Conservation (phyloP, 2,113 vertebrate species). For the Crotalus horridus region DNA sequence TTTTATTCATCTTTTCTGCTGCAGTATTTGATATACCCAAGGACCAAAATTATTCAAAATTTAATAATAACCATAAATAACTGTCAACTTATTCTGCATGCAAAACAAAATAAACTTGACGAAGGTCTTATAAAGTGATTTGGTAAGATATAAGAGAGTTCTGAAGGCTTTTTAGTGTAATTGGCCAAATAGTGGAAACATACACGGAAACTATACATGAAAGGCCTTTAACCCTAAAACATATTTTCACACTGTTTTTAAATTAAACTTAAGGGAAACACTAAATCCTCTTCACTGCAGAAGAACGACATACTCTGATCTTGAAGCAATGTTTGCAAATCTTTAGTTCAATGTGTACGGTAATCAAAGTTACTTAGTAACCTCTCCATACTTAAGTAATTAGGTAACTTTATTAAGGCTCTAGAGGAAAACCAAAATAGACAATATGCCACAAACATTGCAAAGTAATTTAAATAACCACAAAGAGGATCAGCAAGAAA, state of each 20-base stretch:
- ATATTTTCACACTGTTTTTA: background rate
- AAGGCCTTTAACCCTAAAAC: background rate
- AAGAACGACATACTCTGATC: accelerated
- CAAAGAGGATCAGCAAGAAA: background rate
- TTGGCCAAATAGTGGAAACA: background rate
- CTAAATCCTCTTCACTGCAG: background rate
- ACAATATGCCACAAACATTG: background rate
- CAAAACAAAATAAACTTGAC: background rate
- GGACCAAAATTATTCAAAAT: background rate
- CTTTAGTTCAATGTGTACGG: accelerated
- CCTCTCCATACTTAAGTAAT: background rate
- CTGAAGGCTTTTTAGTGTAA: background rate
- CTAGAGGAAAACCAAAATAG: background rate
- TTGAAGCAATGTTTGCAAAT: background rate
- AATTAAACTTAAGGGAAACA: background rate
- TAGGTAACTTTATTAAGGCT: background rate
- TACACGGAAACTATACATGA: background rate
- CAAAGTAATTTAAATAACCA: background rate
- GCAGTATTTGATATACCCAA: background rate
- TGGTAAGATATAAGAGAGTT: background rate
- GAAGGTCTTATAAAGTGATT: background rate
- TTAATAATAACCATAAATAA: background rate
- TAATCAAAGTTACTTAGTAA: background rate
- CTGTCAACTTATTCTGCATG: background rate
- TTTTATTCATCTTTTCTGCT: background rate